A percentile compares a stretch with the other conserved stretches of the same genome.
phyloP scores from a whole-genome alignment of 1,140 invertebrate species.

The Drosophila jambulina region DNA sequence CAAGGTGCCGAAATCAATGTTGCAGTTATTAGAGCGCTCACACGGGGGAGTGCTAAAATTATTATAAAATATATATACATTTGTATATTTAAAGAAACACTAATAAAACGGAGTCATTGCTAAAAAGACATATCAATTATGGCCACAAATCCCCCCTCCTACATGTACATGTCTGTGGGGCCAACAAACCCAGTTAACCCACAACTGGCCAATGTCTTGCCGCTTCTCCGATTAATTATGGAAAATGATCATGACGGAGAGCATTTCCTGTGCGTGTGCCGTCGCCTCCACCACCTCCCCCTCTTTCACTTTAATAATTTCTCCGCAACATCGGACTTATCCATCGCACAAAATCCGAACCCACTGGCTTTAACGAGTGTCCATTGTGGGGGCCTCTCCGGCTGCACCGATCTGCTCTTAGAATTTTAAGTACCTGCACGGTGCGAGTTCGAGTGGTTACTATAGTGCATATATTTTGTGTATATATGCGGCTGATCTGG shows the following conservation, averaged over 20 bases:
- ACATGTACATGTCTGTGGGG: constrained; percentile 24
- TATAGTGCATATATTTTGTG: not conserved
- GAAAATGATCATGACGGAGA: constrained; percentile 77
- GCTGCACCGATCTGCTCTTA: constrained; percentile 64
- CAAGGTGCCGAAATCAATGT: constrained; percentile 69
- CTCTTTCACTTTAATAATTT: constrained; percentile 72
- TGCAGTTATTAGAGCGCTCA: constrained; percentile 78
- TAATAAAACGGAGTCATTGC: constrained; percentile 73
- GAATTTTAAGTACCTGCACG: constrained; percentile 69
- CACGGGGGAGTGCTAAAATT: constrained; percentile 1
- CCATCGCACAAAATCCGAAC: constrained; percentile 20
- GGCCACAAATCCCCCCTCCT: not conserved
- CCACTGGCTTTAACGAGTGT: constrained; percentile 33
- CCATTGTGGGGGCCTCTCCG: constrained; percentile 22
- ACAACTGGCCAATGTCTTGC: constrained; percentile 74
- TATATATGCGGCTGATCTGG: constrained; percentile 35
- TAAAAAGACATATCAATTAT: constrained; percentile 68
- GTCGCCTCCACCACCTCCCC: constrained; percentile 36
- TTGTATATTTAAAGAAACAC: not conserved
- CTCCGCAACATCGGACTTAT: constrained; percentile 49
- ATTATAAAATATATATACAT: not conserved
- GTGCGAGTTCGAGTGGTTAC: not conserved
- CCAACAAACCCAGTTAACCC: constrained; percentile 81
- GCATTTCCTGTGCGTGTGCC: constrained; percentile 69
- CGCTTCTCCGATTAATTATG: constrained; percentile 74